Base-by-base conservation (phyloP, 2,888 invertebrate genomes). In the Ephialtes manifestator region DNA sequence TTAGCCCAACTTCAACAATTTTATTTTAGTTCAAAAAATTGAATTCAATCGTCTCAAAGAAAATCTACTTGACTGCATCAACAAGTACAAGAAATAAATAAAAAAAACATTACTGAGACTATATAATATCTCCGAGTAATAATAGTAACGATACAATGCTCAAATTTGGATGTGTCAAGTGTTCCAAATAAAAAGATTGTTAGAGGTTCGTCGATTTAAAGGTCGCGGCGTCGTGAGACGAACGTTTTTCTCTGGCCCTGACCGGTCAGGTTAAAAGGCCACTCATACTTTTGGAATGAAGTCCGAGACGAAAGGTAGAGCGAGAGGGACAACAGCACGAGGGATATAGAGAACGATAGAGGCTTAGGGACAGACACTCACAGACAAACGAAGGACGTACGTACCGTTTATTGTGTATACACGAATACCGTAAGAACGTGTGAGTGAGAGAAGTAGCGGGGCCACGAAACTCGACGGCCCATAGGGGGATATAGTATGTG, bases 191-290 rank as follows among this genome's bases (percentile, higher is more conserved):
- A 28, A 10, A 53, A 53, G 10, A 8, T 51, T 58, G 15, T 55
- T 24, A 13, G 24, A 65, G 35, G 75, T 53, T 76, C 63, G 51
- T 65, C 60, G 67, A 71, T 84, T 84, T 84, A 81, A 78, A 84
- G 81, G 76, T 84, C 84, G 79, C 13, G 46, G 35, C 39, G 55
- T 51, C 24, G 39, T 18, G 58, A 31, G 46, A n/a, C 20, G 67
- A 72, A 48, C 75, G 83, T 67, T 77, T 84, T 68, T 58, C 70
- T 31, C 74, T 48, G 81, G 68, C 81, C 84, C 81, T 84, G 84
- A 84, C 81, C 84, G 75, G 79, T 43, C 81, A 76, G 83, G 85
- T 87, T 81, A 77, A 85, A 81, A 87, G 81, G 79, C 81, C 68
- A 80, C 78, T 68, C 77, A 77, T 85, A 81, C 65, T 84, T 82